Base-by-base conservation (phyloP, 1,140 invertebrate genomes). In the Ceratoteleas bidentatus region DNA sequence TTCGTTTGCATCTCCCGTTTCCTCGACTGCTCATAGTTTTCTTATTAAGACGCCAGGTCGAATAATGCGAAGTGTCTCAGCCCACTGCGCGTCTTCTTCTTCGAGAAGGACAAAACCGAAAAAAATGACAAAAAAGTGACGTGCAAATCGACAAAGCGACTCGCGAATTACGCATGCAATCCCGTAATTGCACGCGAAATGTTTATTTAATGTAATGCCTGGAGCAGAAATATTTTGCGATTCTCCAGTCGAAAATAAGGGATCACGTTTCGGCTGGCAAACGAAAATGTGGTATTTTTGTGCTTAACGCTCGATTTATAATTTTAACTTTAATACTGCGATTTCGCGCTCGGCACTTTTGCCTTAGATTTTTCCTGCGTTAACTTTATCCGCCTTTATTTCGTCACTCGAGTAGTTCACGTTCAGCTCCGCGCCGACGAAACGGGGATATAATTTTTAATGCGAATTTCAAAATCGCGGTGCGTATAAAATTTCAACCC, bases 371-470 rank as follows among this genome's bases (percentile, higher is more conserved):
- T 58, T 69, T 50, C 54, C 38, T 15, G 14, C 54, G 52, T 58
- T 58, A 69, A 58, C 65, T 50, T 40, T 15, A 58, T 50, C 45
- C 45, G 65, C 54, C 54, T 69, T 58, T 69, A 58, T 69, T 69
- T 69, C 65, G 45, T 58, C 65, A 58, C 34, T 69, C 14, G 54
- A 69, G 54, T n/a, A 24, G 13, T 69, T 69, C 33, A 24, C 45
- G 45, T 45, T 69, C 6, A 58, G 65, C 6, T 52, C 50, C 11
- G 49, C 33, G 24, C n/a, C n/a, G 54, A 33, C 34, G n/a, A 49
- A 65, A 33, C 11, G 54, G 33, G 43, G 13, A 40, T 58, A 58
- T 57, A 34, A 69, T 69, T 69, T 69, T 69, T 69, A 38, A 69
- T 58, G 54, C 52, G 54, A 33, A 56, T 50, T 66, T 65, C 43